Conservation (phyloP, 1,140 invertebrate genomes). For the Drosophila asahinai region DNA sequence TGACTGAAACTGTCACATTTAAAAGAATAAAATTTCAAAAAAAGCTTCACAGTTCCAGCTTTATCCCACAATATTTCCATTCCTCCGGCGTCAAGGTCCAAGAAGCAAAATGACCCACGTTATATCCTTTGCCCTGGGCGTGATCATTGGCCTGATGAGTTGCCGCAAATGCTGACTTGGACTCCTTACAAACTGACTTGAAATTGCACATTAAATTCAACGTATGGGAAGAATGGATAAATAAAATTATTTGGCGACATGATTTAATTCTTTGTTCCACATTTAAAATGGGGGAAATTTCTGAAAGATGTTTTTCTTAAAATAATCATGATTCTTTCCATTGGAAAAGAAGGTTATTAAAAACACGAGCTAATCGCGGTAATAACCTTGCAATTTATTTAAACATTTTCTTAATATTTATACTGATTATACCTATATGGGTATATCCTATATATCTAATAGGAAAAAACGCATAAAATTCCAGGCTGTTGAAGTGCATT, state of each 20-base stretch:
- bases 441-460: too few relatives aligned
- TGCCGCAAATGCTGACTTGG: constrained; percentile 33
- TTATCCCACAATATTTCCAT: too few relatives aligned
- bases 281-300: neutral
- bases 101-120: constrained; percentile 49
- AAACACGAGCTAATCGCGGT: too few relatives aligned
- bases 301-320: neutral
- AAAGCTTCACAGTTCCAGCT: too few relatives aligned
- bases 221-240: neutral
- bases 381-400: too few relatives aligned
- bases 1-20: too few relatives aligned
- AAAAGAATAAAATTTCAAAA: too few relatives aligned
- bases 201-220: neutral
- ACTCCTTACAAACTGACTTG: too few relatives aligned
- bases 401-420: neutral
- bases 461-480: constrained; percentile 10
- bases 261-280: neutral
- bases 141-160: constrained; percentile 51
- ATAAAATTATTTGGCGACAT: neutral
- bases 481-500: too few relatives aligned
- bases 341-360: too few relatives aligned
- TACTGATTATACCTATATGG: neutral
- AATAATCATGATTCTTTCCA: too few relatives aligned
- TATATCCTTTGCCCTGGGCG: constrained; percentile 54
- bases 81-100: neutral